Conservation (phyloP, 2,797 vertebrate genomes). For the Labeo calbasu region DNA sequence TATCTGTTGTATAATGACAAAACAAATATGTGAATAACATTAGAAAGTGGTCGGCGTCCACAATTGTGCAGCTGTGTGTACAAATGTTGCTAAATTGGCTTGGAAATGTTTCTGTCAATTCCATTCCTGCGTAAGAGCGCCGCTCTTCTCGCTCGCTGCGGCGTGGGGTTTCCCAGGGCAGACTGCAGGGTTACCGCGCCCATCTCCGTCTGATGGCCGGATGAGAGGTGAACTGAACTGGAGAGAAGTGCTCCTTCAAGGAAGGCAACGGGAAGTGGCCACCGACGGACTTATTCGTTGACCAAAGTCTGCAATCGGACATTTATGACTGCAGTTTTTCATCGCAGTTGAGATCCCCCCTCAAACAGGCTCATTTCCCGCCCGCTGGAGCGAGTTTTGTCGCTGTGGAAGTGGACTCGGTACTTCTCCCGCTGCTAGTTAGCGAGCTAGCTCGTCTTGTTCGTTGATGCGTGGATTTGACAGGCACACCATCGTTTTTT, state of each 20-base stretch:
- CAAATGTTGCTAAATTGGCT: slow-evolving; percentile 9
- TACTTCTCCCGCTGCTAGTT: slow-evolving; percentile 80
- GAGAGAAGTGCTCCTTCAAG: slow-evolving; percentile 61
- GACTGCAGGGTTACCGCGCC: slow-evolving; percentile 87
- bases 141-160: slow-evolving; percentile 55
- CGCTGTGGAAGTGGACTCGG: slow-evolving; percentile 71
- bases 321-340: slow-evolving; percentile 33
- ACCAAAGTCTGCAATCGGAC: slow-evolving; percentile 43
- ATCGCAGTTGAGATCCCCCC: slow-evolving; percentile 33
- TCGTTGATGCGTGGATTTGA: slow-evolving; percentile 81
- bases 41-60: neutral
- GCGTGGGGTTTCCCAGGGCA: slow-evolving; percentile 82
- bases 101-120: slow-evolving; percentile 13
- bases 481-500: slow-evolving; percentile 71
- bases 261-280: slow-evolving; percentile 67
- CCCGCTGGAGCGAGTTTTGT: slow-evolving; percentile 62
- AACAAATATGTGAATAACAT: neutral
- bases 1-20: neutral
- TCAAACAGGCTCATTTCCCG: slow-evolving; percentile 62
- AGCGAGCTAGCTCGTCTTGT: slow-evolving; percentile 76
- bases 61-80: neutral
- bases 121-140: slow-evolving; percentile 13
- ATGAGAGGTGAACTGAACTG: slow-evolving; percentile 62
- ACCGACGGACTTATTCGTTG: slow-evolving; percentile 57
- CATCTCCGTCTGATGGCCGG: slow-evolving; percentile 81